These are phyloP conservation scores for Nezara viridula DNA, from an alignment of 2,888 invertebrate species.

Conservation along the genomic window DNA sequence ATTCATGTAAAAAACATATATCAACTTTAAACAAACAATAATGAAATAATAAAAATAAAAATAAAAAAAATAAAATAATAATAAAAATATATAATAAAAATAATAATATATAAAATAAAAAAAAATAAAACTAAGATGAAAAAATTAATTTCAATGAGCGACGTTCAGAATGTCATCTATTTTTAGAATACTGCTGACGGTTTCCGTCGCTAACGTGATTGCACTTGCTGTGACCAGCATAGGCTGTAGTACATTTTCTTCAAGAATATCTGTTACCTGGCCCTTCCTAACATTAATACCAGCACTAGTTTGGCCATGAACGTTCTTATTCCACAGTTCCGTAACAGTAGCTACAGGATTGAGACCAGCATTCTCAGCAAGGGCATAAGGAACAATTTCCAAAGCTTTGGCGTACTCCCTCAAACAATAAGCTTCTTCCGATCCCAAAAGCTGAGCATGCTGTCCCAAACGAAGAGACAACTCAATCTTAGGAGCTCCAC, in stretches of 20 bases:
- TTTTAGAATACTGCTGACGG: constrained; percentile 97
- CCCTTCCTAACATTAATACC: constrained; percentile 98
- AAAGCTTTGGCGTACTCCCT: constrained; percentile 94
- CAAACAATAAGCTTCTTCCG: constrained; percentile 95
- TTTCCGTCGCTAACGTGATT: constrained; percentile 94
- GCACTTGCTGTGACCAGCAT: constrained; percentile 95
- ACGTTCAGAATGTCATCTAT: constrained; percentile 89
- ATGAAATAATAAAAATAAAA: too few relatives aligned
- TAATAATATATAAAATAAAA: too few relatives aligned
- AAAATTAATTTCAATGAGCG: constrained; percentile 26
- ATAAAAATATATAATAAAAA: too few relatives aligned
- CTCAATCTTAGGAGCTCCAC: constrained; percentile 98
- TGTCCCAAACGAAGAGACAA: constrained; percentile 87
- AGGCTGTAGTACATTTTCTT: constrained; percentile 98
- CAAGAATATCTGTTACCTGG: constrained; percentile 94
- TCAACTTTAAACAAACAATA: neutral
- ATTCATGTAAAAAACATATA: neutral
- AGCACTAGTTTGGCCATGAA: constrained; percentile 85
- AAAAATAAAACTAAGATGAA: neutral
- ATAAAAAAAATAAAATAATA: too few relatives aligned
- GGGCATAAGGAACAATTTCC: constrained; percentile 91
- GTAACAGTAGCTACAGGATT: constrained; percentile 97
- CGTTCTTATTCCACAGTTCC: constrained; percentile 94
- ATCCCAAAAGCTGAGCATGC: constrained; percentile 85
- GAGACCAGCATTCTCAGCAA: constrained; percentile 93